These are phyloP conservation scores for Celastrina argiolus DNA, from an alignment of 2,888 invertebrate genomes.

Conservation along the genomic window DNA sequence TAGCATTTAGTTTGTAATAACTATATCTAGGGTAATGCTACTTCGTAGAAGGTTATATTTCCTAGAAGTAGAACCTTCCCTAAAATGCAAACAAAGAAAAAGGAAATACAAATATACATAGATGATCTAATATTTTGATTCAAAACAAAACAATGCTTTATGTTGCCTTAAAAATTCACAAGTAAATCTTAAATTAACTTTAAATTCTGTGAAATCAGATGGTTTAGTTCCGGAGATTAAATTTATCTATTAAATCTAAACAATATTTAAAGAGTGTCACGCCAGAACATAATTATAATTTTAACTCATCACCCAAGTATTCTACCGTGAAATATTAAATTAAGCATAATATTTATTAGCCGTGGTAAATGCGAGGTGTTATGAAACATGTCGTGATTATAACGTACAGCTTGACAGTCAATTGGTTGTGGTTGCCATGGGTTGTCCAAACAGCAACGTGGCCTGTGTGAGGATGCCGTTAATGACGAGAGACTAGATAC, in stretches of 20 bases:
- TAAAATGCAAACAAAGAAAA: too few species aligned
- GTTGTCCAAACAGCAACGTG: slow-evolving; percentile 35
- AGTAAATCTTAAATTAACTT: background rate
- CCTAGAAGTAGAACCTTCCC: background rate
- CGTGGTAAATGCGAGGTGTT: background rate
- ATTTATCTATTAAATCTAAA: background rate
- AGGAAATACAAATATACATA: too few species aligned
- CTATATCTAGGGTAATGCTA: background rate
- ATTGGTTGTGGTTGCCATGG: slow-evolving; percentile 30
- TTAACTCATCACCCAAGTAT: background rate
- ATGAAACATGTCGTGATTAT: background rate
- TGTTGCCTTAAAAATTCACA: background rate
- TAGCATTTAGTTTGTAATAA: background rate
- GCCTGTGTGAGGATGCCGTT: slow-evolving; percentile 59
- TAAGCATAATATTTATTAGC: slow-evolving; percentile 2
- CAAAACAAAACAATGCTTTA: too few species aligned
- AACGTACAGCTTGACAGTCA: background rate
- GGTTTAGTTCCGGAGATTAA: background rate
- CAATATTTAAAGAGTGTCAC: background rate
- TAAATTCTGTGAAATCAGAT: background rate
- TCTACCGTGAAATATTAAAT: slow-evolving; percentile 2
- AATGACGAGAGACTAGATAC: slow-evolving; percentile 65
- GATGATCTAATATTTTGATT: too few species aligned
- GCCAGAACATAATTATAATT: background rate
- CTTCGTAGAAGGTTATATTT: background rate